Evolutionary conservation across 1,140 invertebrate species (phyloP).

Genomic region (Melipona quadrifasciata): DNA sequence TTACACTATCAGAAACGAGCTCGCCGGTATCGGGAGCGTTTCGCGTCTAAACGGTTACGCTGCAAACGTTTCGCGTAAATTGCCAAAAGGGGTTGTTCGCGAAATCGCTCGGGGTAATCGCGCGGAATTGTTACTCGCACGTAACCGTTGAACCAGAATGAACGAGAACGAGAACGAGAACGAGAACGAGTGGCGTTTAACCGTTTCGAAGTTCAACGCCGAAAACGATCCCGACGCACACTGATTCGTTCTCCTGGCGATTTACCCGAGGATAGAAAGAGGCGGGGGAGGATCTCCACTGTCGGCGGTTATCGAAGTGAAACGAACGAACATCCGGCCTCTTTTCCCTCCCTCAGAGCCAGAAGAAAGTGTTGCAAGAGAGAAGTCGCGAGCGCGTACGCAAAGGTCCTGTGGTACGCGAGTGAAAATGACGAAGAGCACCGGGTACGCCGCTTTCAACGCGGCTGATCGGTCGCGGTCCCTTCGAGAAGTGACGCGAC

Average conservation of each 20-base stretch:
- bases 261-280: background rate
- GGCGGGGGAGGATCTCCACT: background rate
- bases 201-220: too few species aligned
- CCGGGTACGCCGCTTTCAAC: constrained; percentile 63
- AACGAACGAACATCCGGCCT: constrained; percentile 14
- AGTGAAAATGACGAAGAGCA: constrained; percentile 42
- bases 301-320: constrained; percentile 6
- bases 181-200: background rate
- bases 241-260: background rate
- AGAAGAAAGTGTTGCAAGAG: background rate
- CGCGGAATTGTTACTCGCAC: background rate
- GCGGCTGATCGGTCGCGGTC: constrained; percentile 29
- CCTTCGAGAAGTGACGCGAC: constrained; percentile 35
- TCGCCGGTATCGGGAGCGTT: constrained; percentile 52
- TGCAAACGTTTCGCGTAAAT: background rate
- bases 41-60: background rate
- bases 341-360: background rate
- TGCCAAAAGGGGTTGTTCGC: background rate
- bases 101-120: background rate
- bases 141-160: background rate
- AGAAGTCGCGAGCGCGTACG: background rate
- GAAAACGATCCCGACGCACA: background rate
- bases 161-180: background rate
- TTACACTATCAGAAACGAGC: constrained; percentile 49
- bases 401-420: background rate